Base-by-base conservation (phyloP, 2,797 vertebrate genomes). In the Cryptoprocta ferox region DNA sequence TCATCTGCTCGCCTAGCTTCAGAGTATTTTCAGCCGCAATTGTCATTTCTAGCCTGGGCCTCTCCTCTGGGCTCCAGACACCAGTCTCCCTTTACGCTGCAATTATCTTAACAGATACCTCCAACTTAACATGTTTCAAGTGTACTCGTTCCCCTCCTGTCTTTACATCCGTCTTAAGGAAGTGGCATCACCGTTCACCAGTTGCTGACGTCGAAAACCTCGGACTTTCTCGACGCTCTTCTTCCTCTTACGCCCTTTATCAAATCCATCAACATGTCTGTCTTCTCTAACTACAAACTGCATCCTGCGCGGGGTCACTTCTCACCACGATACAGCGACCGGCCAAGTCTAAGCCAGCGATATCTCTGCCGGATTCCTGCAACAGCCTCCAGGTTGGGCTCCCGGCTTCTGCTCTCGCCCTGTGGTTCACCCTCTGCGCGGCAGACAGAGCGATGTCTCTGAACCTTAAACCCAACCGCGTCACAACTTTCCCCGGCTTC, bases 1-100 rank as follows among this genome's bases (percentile, higher is more conserved):
- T 28, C 11, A 21, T 82, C 59, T 63, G 61, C 56, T 15, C 9
- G 7, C 8, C 2, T 13, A 30, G 61, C 12, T 91, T 71, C 32
- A 56, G 71, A 88, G 65, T 35, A 42, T 68, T 66, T 94, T 89
- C 70, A 39, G 71, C 65, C 53, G 37, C 65, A 61, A 92, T 56
- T 30, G 83, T 75, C 56, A 39, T 65, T 86, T 50, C 26, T 1
- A n/a, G 76, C 12, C 28, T 75, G 37, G 42, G 7, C 39, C 19
- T 80, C 65, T 84, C n/a, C 5, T 16, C 14, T 37, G 81, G 26
- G 82, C 56, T 56, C 32, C 39, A 61, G 13, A 73, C 2, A n/a
- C 15, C 10, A 1, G 32, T 7, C 15, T 15, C 2, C 14, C 21
- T 65, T 84, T 68, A 14, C 18, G 14, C n/a, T 30, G 4, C 35